A percentile compares a stretch with the other conserved stretches of the same genome.
Evolutionary conservation across 2,888 invertebrate genomes (phyloP).

Genomic region (Linhomoeus sp.): DNA sequence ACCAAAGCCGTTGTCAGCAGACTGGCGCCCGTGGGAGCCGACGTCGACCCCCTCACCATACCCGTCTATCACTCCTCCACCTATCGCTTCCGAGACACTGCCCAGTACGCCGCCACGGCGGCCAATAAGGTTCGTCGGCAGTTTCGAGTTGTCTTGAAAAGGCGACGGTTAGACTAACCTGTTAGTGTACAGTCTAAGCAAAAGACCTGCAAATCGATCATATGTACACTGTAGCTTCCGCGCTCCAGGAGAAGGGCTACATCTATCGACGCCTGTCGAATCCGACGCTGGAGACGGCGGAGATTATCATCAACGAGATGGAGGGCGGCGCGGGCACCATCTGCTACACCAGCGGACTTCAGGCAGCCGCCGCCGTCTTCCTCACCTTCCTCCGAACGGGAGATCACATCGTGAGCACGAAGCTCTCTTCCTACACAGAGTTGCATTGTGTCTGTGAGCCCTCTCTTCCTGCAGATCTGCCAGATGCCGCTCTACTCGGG

Average conservation of each 20-base stretch:
- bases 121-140: no score
- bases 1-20: no score
- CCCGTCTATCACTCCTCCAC: not conserved
- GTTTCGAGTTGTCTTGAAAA: no score
- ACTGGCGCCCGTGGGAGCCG: no score
- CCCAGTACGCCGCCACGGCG: no score
- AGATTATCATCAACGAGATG: conserved; percentile 5
- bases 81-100: no score
- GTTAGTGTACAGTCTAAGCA: no score
- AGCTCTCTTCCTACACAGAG: not conserved
- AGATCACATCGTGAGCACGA: conserved; percentile 22
- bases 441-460: not conserved
- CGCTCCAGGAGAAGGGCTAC: no score
- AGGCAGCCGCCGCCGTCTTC: conserved; percentile 25
- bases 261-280: conserved; percentile 5
- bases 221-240: no score
- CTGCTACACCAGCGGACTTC: conserved; percentile 13
- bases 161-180: no score
- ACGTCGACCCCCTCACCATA: not conserved
- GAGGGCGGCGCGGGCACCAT: conserved; percentile 7
- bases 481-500: conserved; percentile 26
- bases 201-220: no score
- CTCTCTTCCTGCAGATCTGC: conserved; percentile 14
- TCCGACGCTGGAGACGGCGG: conserved; percentile 5
- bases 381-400: conserved; percentile 27